These are phyloP conservation scores for Drosophila mayaguana DNA, from an alignment of 2,888 invertebrate species.

Conservation along the genomic window DNA sequence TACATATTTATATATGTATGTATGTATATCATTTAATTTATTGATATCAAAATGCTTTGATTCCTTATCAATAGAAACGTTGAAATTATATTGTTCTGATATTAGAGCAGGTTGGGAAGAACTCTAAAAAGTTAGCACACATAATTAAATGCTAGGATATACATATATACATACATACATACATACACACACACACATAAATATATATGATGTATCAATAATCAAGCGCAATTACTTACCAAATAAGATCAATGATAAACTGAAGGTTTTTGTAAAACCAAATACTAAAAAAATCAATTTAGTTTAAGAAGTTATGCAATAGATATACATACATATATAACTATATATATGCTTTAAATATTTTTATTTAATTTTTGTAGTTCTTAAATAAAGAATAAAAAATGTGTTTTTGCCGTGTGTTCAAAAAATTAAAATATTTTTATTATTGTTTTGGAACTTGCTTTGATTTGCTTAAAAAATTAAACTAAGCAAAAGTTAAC, in stretches of 20 bases:
- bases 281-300: conserved; percentile 13
- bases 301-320: conserved; percentile 2
- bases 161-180: not conserved
- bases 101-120: conserved; percentile 16
- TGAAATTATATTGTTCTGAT: conserved; percentile 27
- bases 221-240: conserved; percentile 52
- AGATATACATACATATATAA: not conserved
- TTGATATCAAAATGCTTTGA: conserved; percentile 20
- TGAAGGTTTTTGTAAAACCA: conserved; percentile 46
- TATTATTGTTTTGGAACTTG: not conserved
- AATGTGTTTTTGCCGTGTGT: conserved; percentile 35
- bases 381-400: not conserved
- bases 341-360: conserved; percentile 1
- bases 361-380: conserved; percentile 7
- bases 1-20: not conserved
- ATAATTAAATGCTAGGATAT: conserved; percentile 11
- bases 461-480: conserved; percentile 8
- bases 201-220: conserved; percentile 32
- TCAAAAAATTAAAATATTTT: conserved; percentile 19
- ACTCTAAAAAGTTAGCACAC: conserved; percentile 10
- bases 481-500: conserved; percentile 4
- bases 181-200: not conserved
- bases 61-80: conserved; percentile 37
- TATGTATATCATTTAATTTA: conserved; percentile 1
- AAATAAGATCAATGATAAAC: conserved; percentile 25